Evolutionary conservation across 92 coral and sea anemone species (phyloP), one percentile per base, ranked within the genome.

Genomic region (Palythoa caribaeorum): DNA sequence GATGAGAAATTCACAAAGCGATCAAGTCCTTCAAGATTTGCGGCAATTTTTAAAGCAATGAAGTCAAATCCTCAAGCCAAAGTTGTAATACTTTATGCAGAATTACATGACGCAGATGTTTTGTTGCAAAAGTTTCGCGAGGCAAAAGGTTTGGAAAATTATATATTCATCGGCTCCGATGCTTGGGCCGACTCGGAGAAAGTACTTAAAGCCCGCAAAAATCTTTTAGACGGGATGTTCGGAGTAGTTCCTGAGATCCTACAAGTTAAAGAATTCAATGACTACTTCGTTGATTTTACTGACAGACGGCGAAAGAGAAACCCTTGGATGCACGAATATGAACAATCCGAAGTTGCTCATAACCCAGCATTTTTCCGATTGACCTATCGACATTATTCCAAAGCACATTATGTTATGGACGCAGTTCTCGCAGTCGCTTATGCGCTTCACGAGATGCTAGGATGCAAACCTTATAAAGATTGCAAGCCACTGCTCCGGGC

Each of bases 341-440:
- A 94, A 44, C 92, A 94, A 51, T 11, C 73, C 1, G 88, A 91
- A 50, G 98, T 94, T 7, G 94, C 96, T 0, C 90, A 91, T 39
- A 90, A 94, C 57, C 98, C 98, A 1, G 98, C 93, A 12, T 94
- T 93, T 66, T 92, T 91, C 54, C 83, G 93, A 4, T 92, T 89
- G 60, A 93, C 90, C 17, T 94, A 93, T 62, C 86, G 60, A 17
- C 98, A 91, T 44, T 94, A 94, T 38, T 87, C 98, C 1, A 94
- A 94, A 73, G 98, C 98, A 4, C 94, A 92, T n/a, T 92, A 93
- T 44, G 98, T 94, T 0, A 91, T 96, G 88, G 98, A 96, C 65
- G 98, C 98, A 7, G 98, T 96, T 0, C 73, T 95, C 2, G 92
- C 98, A 9, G 78, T 90, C 7, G 98, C 98, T 0, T 92, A 93